These are phyloP conservation scores for Asobara japonica DNA, from an alignment of 1,140 invertebrate genomes.

Conservation along the genomic window DNA sequence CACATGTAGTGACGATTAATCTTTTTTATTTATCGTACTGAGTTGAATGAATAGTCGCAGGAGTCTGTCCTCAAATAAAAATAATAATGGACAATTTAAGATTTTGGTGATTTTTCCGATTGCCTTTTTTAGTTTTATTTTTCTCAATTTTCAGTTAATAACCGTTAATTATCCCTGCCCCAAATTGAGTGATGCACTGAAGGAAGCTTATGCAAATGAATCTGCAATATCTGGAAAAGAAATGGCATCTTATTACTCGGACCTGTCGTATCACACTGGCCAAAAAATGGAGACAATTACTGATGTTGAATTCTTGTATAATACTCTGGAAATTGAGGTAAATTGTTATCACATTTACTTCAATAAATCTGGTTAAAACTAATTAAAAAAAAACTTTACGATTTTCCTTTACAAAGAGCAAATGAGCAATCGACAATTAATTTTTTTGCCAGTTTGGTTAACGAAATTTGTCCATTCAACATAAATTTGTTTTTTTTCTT, in stretches of 20 bases:
- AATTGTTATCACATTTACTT: too few species aligned
- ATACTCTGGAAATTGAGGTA: slow-evolving; percentile 77
- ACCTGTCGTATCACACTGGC: slow-evolving; percentile 74
- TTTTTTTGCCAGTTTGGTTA: too few species aligned
- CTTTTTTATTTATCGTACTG: too few species aligned
- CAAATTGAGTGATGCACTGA: slow-evolving; percentile 69
- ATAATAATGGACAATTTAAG: background rate
- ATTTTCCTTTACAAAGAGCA: too few species aligned
- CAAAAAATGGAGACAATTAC: slow-evolving; percentile 72
- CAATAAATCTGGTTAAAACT: too few species aligned
- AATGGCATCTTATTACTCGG: slow-evolving; percentile 67
- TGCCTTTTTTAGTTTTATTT: background rate
- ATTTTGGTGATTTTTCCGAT: background rate
- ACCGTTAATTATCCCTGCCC: slow-evolving; percentile 73
- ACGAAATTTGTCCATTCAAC: too few species aligned
- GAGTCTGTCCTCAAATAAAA: background rate
- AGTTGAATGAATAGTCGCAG: too few species aligned
- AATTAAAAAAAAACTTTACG: too few species aligned
- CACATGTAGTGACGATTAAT: too few species aligned
- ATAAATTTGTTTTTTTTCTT: too few species aligned
- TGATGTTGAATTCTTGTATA: slow-evolving; percentile 79
- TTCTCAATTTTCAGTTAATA: slow-evolving; percentile 64
- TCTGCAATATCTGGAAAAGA: slow-evolving; percentile 30
- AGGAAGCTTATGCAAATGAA: slow-evolving; percentile 64
- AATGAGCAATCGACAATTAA: too few species aligned